phyloP scores from a whole-genome alignment of 2,113 vertebrate genomes.

The Melanostigma gelatinosum region DNA sequence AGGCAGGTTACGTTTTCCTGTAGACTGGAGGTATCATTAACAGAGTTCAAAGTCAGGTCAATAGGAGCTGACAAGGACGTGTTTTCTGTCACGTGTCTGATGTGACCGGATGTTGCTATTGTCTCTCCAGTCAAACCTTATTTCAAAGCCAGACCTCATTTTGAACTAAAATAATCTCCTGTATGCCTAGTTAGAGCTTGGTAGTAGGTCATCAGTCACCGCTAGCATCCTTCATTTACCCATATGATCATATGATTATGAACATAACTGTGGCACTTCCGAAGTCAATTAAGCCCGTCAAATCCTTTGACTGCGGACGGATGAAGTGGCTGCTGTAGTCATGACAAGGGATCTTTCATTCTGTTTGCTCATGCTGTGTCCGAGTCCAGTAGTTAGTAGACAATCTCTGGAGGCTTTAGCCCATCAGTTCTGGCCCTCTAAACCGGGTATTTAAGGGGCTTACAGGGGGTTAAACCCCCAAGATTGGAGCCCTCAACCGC shows the following conservation, averaged over 20 bases:
- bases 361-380: constrained; percentile 31
- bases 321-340: constrained; percentile 11
- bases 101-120: background rate
- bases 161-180: background rate
- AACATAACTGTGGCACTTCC: constrained; percentile 2
- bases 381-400: constrained; percentile 27
- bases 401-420: constrained; percentile 51
- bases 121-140: background rate
- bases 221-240: background rate
- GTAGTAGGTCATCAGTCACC: constrained; percentile 15
- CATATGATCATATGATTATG: background rate
- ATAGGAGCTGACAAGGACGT: background rate
- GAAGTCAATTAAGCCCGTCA: constrained; percentile 4
- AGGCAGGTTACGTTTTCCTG: background rate
- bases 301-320: background rate
- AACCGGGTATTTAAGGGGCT: constrained; percentile 71
- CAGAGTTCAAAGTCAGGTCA: constrained; percentile 29
- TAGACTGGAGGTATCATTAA: background rate
- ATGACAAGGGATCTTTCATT: background rate
- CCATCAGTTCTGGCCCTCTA: constrained; percentile 71
- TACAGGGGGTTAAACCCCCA: constrained; percentile 66
- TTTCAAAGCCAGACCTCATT: background rate
- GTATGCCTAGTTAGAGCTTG: background rate
- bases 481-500: constrained; percentile 60
- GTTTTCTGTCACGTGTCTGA: background rate